A percentile compares a stretch with the other conserved stretches of the same genome.
phyloP scores from a whole-genome alignment of 35 echinoderm and acorn worm genomes.

The Hemicentrotus pulcherrimus region DNA sequence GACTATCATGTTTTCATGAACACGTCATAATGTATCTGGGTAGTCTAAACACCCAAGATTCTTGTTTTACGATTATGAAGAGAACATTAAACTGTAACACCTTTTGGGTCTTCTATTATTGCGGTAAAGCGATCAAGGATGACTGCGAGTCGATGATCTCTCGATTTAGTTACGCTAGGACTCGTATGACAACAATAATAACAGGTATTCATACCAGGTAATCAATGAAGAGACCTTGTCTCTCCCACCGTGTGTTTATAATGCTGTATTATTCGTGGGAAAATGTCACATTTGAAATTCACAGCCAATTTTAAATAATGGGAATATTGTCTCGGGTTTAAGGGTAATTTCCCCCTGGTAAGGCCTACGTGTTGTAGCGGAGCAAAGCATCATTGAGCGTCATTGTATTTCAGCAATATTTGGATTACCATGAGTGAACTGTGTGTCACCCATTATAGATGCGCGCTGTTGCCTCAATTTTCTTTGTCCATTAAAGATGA shows the following conservation, averaged over 20 bases:
- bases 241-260: not conserved
- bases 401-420: too few species aligned
- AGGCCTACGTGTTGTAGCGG: not conserved
- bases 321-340: not conserved
- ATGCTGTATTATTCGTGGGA: not conserved
- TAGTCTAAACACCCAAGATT: too few species aligned
- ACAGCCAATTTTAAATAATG: not conserved
- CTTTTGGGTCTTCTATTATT: not conserved
- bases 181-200: not conserved
- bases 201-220: not conserved
- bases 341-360: not conserved
- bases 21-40: too few species aligned
- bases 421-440: too few species aligned
- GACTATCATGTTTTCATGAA: too few species aligned
- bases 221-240: not conserved
- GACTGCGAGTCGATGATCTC: not conserved
- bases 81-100: too few species aligned
- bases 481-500: too few species aligned
- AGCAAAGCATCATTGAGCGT: not conserved
- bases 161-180: not conserved
- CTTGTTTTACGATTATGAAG: too few species aligned
- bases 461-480: too few species aligned
- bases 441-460: too few species aligned
- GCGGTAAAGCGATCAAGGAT: not conserved
- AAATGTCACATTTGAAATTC: not conserved